Evolutionary conservation across 1,140 invertebrate species (phyloP).

Genomic region (Zaprionus gabonicus): DNA sequence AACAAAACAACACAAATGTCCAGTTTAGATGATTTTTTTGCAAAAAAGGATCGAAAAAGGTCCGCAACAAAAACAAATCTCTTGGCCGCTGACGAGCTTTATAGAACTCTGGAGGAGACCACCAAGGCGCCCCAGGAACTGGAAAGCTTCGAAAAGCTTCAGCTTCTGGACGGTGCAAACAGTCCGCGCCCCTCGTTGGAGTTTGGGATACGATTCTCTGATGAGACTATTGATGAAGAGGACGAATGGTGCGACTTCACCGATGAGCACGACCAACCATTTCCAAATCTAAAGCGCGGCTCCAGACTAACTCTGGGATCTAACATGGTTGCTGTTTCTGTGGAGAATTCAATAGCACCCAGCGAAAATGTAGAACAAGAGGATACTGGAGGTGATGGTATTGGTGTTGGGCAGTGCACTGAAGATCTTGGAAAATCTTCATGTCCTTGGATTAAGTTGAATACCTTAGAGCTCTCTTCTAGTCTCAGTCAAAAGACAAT

Average conservation of each 20-base stretch:
- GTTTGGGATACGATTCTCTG: constrained; percentile 36
- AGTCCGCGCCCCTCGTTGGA: constrained; percentile 27
- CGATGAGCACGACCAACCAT: constrained; percentile 57
- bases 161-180: constrained; percentile 5
- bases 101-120: constrained; percentile 67
- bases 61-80: constrained; percentile 61
- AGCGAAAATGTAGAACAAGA: constrained; percentile 25
- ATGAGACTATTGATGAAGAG: constrained; percentile 39
- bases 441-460: constrained; percentile 60
- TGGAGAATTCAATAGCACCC: constrained; percentile 3
- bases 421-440: background rate
- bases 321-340: background rate
- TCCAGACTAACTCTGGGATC: constrained; percentile 18
- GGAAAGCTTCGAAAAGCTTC: constrained; percentile 24
- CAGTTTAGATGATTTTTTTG: constrained; percentile 70
- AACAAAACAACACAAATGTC: constrained; percentile 49
- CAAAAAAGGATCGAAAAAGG: constrained; percentile 67
- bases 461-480: background rate
- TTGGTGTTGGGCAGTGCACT: constrained; percentile 38
- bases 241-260: constrained; percentile 68
- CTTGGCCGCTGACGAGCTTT: constrained; percentile 66
- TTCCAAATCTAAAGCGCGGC: constrained; percentile 21
- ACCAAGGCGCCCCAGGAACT: constrained; percentile 29
- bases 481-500: background rate
- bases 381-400: constrained; percentile 58